A percentile compares a stretch with the other conserved stretches of the same genome.
Conservation (phyloP, 2,888 invertebrate genomes). For the Drosophila prostipennis region DNA sequence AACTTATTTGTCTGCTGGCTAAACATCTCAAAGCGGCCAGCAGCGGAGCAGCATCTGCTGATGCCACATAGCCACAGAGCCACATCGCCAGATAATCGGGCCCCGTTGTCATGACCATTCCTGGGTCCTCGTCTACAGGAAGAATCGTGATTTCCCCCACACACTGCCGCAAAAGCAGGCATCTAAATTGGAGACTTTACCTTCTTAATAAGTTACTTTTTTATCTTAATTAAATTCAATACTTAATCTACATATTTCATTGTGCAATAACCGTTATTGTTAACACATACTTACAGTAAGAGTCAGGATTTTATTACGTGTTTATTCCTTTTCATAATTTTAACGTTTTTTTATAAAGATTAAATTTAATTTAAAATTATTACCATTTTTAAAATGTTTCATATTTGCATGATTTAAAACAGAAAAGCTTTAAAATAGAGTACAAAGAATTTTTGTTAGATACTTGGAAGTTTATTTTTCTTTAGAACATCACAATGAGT, state of each 20-base stretch:
- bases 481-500: too few relatives aligned
- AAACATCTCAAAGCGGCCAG: constrained; percentile 61
- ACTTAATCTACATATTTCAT: not conserved
- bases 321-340: not conserved
- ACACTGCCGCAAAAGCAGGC: constrained; percentile 15
- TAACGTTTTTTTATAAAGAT: too few relatives aligned
- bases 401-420: too few relatives aligned
- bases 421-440: too few relatives aligned
- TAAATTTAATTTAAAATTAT: too few relatives aligned
- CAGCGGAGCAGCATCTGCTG: constrained; percentile 26
- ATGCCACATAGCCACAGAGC: constrained; percentile 34
- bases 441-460: too few relatives aligned
- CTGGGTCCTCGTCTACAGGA: constrained; percentile 24
- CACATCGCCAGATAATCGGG: constrained; percentile 10
- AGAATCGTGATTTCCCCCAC: constrained; percentile 39
- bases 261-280: not conserved
- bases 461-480: too few relatives aligned
- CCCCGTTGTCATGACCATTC: constrained; percentile 41
- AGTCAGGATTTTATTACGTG: not conserved
- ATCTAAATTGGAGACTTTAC: not conserved
- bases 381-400: too few relatives aligned
- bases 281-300: not conserved
- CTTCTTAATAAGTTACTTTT: not conserved
- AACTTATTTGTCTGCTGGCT: constrained; percentile 69
- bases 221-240: not conserved